Base-by-base conservation (phyloP, 2,888 invertebrate genomes). In the Noctua fimbriata region DNA sequence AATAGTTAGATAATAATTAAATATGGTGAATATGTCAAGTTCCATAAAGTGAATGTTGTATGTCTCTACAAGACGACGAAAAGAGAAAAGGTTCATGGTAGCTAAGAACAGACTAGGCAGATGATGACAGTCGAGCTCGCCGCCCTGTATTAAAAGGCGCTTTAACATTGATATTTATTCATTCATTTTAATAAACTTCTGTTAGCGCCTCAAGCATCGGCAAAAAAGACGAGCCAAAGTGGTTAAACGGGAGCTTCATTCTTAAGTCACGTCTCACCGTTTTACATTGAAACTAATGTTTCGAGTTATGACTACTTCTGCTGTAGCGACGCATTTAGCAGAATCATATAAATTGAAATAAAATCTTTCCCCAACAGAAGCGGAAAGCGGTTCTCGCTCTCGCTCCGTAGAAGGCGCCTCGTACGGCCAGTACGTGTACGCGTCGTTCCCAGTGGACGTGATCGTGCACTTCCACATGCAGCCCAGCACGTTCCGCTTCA, bases 401-500 rank as follows among this genome's bases (percentile, higher is more conserved):
- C 89, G 89, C 41, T 88, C 91, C 52, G 92, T 80, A 49, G 96
- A 97, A 90, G 97, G 97, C 88, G 96, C 97, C 60, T 97, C 98
- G 87, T 98, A 98, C 90, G 98, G 98, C 0, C 98, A 98, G 94
- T 98, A 98, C 92, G 98, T 98, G 87, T 99, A 99, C 93, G 98
- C 99, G 60, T 99, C 99, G 76, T 99, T 99, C 95, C 99, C 99
- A 0, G 99, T 99, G 1, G 99, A 99, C 96, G 99, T 99, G 44
- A 99, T 99, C 89, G 99, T 99, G 66, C 99, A 99, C 95, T 99
- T 99, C 97, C 99, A 99, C 95, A 99, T 99, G 98, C 99, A 99
- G 94, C 99, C 99, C 0, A 99, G 99, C 77, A 99, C 99, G 0
- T 99, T 99, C 95, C 97, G 99, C 81, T 99, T 99, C 96, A 99